Evolutionary conservation across 1,140 invertebrate species (phyloP).

Genomic region (Drosophila neocordata): DNA sequence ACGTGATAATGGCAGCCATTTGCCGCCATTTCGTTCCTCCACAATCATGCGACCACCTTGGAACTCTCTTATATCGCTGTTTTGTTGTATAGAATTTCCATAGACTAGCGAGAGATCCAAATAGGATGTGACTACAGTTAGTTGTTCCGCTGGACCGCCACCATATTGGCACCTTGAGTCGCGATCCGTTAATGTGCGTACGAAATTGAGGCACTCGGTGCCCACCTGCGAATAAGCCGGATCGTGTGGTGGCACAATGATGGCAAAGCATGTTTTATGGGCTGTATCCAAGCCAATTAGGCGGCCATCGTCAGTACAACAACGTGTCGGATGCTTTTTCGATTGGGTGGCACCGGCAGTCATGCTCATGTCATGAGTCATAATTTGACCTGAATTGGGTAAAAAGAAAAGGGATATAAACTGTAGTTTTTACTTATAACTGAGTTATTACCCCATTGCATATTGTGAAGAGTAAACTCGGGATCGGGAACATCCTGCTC

Average conservation of each 20-base stretch:
- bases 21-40: slow-evolving; percentile 85
- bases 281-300: slow-evolving; percentile 83
- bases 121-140: slow-evolving; percentile 92
- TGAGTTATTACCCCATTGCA: slow-evolving; percentile 88
- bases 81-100: slow-evolving; percentile 87
- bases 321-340: slow-evolving; percentile 87
- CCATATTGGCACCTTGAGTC: slow-evolving; percentile 86
- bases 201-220: slow-evolving; percentile 92
- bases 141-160: slow-evolving; percentile 89
- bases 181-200: slow-evolving; percentile 89
- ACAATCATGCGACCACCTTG: slow-evolving; percentile 86
- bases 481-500: slow-evolving; percentile 88
- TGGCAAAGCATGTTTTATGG: slow-evolving; percentile 90
- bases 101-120: slow-evolving; percentile 94
- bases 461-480: slow-evolving; percentile 89
- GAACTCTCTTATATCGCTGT: slow-evolving; percentile 86
- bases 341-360: slow-evolving; percentile 89
- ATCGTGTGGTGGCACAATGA: slow-evolving; percentile 92
- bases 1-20: slow-evolving; percentile 87
- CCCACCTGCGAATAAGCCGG: slow-evolving; percentile 88
- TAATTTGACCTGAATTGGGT: slow-evolving; percentile 85
- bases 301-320: slow-evolving; percentile 88
- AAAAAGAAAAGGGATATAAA: neutral
- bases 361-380: slow-evolving; percentile 93
- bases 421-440: neutral